Conservation (phyloP, 1,140 invertebrate species). For the Saccostrea glomerata region DNA sequence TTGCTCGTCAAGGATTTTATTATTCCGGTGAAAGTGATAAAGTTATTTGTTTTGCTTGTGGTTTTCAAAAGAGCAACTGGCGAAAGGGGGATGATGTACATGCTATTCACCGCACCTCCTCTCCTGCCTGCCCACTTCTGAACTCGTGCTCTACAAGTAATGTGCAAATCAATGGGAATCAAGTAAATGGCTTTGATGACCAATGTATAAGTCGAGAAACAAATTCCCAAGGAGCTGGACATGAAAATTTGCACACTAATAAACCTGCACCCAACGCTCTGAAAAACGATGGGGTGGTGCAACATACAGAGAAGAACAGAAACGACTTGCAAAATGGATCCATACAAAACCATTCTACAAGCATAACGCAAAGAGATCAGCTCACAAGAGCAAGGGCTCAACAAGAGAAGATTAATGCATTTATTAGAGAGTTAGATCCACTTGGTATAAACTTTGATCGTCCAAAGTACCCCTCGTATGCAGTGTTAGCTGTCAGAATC, state of each 20-base stretch:
- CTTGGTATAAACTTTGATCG: constrained; percentile 17
- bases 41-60: constrained; percentile 45
- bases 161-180: not conserved
- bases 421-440: not conserved
- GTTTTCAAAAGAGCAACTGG: constrained; percentile 37
- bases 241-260: not conserved
- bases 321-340: too few species aligned
- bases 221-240: not conserved
- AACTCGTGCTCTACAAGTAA: not conserved
- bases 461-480: constrained; percentile 35
- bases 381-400: not conserved
- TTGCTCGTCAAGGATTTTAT: constrained; percentile 50
- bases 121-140: constrained; percentile 38
- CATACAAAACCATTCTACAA: not conserved
- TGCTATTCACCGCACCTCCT: constrained; percentile 19
- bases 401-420: not conserved
- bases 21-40: constrained; percentile 21
- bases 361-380: not conserved
- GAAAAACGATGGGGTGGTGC: not conserved
- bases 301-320: not conserved
- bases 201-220: not conserved
- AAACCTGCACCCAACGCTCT: not conserved
- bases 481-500: constrained; percentile 29
- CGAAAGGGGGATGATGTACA: constrained; percentile 26
- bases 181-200: too few species aligned